Percentiles rank a stretch among this genome's conserved stretches.
Conservation (phyloP, 2,113 vertebrate species). For the Leptodactylus fuscus region DNA sequence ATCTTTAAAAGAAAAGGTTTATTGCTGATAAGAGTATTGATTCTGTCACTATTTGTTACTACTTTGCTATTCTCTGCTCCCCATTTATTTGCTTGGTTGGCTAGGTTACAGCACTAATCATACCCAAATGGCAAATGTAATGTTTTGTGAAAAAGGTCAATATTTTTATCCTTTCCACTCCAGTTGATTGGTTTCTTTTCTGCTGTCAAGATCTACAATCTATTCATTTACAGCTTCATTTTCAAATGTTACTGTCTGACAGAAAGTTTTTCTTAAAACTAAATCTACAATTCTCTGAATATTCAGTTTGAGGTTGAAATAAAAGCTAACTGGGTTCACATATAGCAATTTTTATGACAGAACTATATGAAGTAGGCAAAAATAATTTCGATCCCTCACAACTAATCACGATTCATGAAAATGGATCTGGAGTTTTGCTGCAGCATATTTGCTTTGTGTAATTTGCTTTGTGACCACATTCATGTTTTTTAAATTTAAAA, state of each 20-base stretch:
- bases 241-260: not conserved
- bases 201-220: not conserved
- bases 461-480: too few relatives aligned
- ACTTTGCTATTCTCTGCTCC: not conserved
- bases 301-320: not conserved
- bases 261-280: not conserved
- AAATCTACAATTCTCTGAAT: not conserved
- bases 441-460: too few relatives aligned
- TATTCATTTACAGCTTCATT: not conserved
- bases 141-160: slow-evolving; percentile 10
- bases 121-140: slow-evolving; percentile 23
- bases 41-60: slow-evolving; percentile 6
- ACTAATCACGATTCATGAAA: too few relatives aligned
- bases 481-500: too few relatives aligned
- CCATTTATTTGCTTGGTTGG: not conserved
- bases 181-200: slow-evolving; percentile 10
- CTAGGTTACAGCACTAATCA: not conserved
- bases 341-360: too few relatives aligned
- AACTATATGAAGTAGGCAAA: too few relatives aligned
- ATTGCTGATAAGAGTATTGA: slow-evolving; percentile 5
- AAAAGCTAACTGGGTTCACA: not conserved
- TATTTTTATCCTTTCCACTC: slow-evolving; percentile 7
- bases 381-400: too few relatives aligned
- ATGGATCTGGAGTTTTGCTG: too few relatives aligned
- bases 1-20: not conserved